Evolutionary conservation across 2,113 vertebrate species (phyloP), one percentile per base, ranked within the genome.

Genomic region (Thamnophis sirtalis): DNA sequence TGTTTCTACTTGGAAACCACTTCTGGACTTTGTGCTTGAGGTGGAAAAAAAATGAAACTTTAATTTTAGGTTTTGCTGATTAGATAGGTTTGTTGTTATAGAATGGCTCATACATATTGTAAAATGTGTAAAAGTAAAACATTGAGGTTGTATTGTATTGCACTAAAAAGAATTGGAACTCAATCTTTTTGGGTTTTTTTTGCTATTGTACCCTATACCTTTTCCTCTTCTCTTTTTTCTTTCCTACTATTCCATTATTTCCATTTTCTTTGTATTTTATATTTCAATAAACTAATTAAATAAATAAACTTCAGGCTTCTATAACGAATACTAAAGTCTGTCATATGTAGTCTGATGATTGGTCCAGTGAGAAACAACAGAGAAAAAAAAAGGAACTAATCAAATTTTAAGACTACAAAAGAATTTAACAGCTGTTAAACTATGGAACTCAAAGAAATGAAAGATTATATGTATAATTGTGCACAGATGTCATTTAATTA

Each of bases 401-500:
- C 24, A 86, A 10, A n/a, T 91, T 87, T 9, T 1, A 88, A 0
- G 60, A 89, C 56, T 4, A 92, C 93, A 89, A 94, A 94, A 93
- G 90, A 96, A 94, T 95, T 87, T 94, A 93, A 95, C 86, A 92
- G 95, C 94, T 93, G 58, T 86, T 89, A 94, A 86, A 88, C 85
- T 93, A 50, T 51, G 53, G 50, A 80, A 56, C 86, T 93, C 87
- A 3, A 0, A 0, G 0, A 86, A 93, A 92, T 96, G 89, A 88
- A 93, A 84, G 0, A 0, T 80, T 87, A 53, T 95, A 94, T 95
- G 5, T 93, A 50, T 95, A 96, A 95, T 95, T 93, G 93, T 87
- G 93, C 10, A 68, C 94, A 97, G 96, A 96, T 95, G 94, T 93
- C 0, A 88, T 88, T 92, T 92, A 93, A 93, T 93, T 93, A 92